Base-by-base conservation (phyloP, 2,888 invertebrate genomes). In the Philereme vetulata region DNA sequence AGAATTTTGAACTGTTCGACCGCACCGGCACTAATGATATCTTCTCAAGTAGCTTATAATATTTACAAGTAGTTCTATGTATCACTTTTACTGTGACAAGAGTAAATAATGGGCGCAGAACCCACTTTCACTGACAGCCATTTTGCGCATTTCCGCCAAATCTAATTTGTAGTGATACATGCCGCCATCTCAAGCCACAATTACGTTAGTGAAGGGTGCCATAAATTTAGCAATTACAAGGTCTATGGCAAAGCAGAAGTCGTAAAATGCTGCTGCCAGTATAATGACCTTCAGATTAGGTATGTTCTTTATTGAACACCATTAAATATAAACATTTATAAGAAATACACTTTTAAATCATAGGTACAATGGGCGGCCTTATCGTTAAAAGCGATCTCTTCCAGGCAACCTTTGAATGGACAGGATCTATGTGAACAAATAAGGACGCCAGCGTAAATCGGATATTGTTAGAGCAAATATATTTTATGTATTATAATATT, bases 181-280 rank as follows among this genome's bases (percentile, higher is more conserved):
- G 79, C 85, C 84, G 81, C 81, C 75, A 81, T 78, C 78, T 74
- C 76, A 46, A 77, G 72, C 90, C 91, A 81, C 90, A 90, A 90
- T 89, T 86, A 83, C 84, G 85, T 90, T 90, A 88, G 84, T 83
- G 82, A 57, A 76, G 88, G 88, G 83, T 75, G 86, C 84, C 81
- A 89, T 91, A 90, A 90, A 91, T 91, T 90, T 85, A 86, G 82
- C 88, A 91, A 91, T 91, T 90, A 91, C 88, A 79, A 74, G 62
- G 81, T 76, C 77, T 79, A 86, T 88, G 81, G 84, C 78, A 84
- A 84, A 82, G 81, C 78, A 78, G 74, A 72, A 61, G 67, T 62
- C 66, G 60, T 88, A 90, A 86, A 80, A 88, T 87, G 86, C 59
- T 67, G 78, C 80, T 73, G 46, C 34, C 8, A 38, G 6, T 8